Evolutionary conservation across 2,888 invertebrate genomes (phyloP).

Genomic region (Acleris literana): DNA sequence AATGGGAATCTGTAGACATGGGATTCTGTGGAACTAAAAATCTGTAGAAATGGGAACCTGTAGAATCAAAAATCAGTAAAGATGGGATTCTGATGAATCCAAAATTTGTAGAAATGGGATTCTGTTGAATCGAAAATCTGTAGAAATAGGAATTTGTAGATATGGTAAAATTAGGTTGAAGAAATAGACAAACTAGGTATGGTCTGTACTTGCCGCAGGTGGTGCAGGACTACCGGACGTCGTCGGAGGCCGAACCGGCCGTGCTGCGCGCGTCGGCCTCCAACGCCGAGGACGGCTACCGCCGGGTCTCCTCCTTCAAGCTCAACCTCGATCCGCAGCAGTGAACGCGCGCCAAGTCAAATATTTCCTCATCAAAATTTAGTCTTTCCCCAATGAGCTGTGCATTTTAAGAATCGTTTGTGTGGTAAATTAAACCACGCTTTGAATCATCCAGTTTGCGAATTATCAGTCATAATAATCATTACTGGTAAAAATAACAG

Average conservation of each 20-base stretch:
- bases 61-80: no score
- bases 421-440: not conserved
- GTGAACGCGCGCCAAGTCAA: not conserved
- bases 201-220: slow-evolving; percentile 48
- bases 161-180: no score
- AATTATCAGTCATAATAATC: not conserved
- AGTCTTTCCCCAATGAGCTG: not conserved
- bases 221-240: slow-evolving; percentile 58
- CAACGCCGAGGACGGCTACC: slow-evolving; percentile 58
- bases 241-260: slow-evolving; percentile 46
- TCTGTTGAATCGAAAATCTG: no score
- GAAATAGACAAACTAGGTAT: no score
- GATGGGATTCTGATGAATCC: no score
- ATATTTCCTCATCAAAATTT: slow-evolving; percentile 18
- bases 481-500: no score
- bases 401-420: not conserved
- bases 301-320: slow-evolving; percentile 59
- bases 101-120: no score
- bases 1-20: no score
- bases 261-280: slow-evolving; percentile 61
- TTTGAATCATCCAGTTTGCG: no score
- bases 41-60: no score
- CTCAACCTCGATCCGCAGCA: slow-evolving; percentile 44
- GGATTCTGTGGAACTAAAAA: no score
- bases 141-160: no score